Base-by-base conservation (phyloP, 1,140 invertebrate genomes). In the Drosophila ironensis region DNA sequence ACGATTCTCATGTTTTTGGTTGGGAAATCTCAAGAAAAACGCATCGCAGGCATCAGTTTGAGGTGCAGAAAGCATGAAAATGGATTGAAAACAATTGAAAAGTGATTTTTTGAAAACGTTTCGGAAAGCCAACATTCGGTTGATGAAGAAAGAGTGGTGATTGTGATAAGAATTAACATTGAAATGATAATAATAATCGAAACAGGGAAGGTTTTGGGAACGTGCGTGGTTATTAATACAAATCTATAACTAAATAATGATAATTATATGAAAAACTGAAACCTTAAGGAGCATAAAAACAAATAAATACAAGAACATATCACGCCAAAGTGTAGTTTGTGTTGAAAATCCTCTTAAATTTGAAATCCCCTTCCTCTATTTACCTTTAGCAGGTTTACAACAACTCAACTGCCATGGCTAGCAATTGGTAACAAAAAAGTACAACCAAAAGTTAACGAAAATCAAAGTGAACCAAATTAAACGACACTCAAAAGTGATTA, bases 401-500 rank as follows among this genome's bases (percentile, higher is more conserved):
- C 45, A 38, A 50, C 40, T 12, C 45, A 56, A 63, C 74, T 67
- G 53, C 59, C 71, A 56, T 52, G 45, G 48, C 44, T 53, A n/a
- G n/a, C n/a, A 63, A 71, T 51, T 47, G 68, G 47, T 61, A 47
- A 57, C 24, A 61, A 81, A 40, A 17, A 22, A 27, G 11, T 14
- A 8, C 28, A 63, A 38, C 37, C 7, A 40, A 66, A 44, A 70
- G 47, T 50, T 38, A 46, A 44, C 54, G 44, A 8, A 59, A 42
- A 9, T 5, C 27, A 57, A 61, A 25, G 11, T 63, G 24, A 64
- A 42, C 24, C 40, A 61, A 70, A 56, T 46, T 42, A 24, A 48
- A 72, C 72, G 46, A 56, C 35, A 48, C 28, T 25, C 40, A 54
- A 53, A 60, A 50, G 72, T 42, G 54, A 68, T 72, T 42, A 35